These are phyloP conservation scores for Pardosa pseudoannulata DNA, from an alignment of 2,888 invertebrate species.

Conservation along the genomic window DNA sequence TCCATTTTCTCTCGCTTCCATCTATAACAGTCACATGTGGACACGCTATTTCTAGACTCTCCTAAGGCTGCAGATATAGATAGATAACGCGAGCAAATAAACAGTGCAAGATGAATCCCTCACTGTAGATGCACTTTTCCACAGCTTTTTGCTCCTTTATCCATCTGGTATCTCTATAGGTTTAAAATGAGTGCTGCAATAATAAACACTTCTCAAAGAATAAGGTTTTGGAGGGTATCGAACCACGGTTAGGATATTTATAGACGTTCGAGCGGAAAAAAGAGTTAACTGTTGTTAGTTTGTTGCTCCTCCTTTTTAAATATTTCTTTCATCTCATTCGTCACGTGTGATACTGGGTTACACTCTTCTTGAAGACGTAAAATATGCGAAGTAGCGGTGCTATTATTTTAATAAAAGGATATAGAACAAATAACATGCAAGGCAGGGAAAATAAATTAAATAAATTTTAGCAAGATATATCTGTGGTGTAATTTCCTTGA, in stretches of 20 bases:
- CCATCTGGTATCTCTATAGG: conserved; percentile 8
- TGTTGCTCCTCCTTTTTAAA: too few species aligned
- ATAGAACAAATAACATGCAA: too few species aligned
- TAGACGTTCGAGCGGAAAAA: not conserved
- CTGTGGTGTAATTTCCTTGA: too few species aligned
- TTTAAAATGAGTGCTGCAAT: not conserved
- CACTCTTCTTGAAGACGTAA: too few species aligned
- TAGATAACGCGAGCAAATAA: not conserved
- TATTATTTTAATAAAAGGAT: too few species aligned
- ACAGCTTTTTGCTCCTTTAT: not conserved
- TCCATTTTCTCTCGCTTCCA: not conserved
- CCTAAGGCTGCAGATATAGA: not conserved
- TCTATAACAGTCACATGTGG: conserved; percentile 12
- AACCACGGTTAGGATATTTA: not conserved
- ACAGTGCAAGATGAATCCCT: not conserved
- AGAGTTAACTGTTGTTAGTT: too few species aligned
- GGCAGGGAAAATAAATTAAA: too few species aligned
- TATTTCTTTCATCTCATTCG: too few species aligned
- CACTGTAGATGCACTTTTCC: not conserved
- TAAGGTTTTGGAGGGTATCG: conserved; percentile 1
- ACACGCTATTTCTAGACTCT: not conserved
- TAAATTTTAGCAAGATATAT: too few species aligned
- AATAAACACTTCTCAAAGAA: conserved; percentile 7
- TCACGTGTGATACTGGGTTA: too few species aligned
- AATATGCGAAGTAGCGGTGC: too few species aligned